Percentiles rank a stretch among this genome's conserved stretches.
phyloP scores from a whole-genome alignment of 2,888 invertebrate genomes.

The Oegoconia quadripuncta region DNA sequence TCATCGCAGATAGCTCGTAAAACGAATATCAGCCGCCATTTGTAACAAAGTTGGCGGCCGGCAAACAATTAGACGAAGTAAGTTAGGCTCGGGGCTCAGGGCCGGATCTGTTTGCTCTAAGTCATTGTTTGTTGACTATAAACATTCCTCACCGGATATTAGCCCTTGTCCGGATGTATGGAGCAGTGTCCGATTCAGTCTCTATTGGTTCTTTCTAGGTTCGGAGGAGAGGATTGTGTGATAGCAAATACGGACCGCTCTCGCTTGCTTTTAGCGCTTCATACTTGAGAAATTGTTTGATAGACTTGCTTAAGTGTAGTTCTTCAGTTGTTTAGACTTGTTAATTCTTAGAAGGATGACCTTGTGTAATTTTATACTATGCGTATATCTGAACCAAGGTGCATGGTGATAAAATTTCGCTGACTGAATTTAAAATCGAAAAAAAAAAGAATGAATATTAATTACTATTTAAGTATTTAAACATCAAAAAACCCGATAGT shows the following conservation, averaged over 20 bases:
- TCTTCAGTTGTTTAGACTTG: not conserved
- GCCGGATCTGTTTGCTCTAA: constrained; percentile 53
- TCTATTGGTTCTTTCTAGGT: constrained; percentile 34
- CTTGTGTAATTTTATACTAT: too few relatives aligned
- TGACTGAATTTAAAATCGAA: too few relatives aligned
- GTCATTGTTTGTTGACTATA: constrained; percentile 61
- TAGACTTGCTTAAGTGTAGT: not conserved
- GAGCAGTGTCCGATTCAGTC: constrained; percentile 43
- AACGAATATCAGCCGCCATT: constrained; percentile 40
- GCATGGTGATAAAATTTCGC: too few relatives aligned
- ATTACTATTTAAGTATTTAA: too few relatives aligned
- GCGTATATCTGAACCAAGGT: too few relatives aligned
- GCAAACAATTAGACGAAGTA: constrained; percentile 60
- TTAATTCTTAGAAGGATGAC: too few relatives aligned
- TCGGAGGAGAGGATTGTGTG: constrained; percentile 15
- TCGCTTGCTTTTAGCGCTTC: constrained; percentile 15
- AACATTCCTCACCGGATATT: constrained; percentile 69
- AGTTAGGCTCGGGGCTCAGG: constrained; percentile 38
- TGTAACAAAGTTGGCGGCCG: constrained; percentile 47
- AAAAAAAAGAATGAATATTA: too few relatives aligned
- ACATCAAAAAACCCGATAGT: too few relatives aligned
- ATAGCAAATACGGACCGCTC: constrained; percentile 21
- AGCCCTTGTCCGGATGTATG: constrained; percentile 62
- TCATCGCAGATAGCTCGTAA: constrained; percentile 28
- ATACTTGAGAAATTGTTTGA: constrained; percentile 10